A percentile compares a stretch with the other conserved stretches of the same genome.
Evolutionary conservation across 2,888 invertebrate genomes (phyloP).

Genomic region (Griposia aprilina): DNA sequence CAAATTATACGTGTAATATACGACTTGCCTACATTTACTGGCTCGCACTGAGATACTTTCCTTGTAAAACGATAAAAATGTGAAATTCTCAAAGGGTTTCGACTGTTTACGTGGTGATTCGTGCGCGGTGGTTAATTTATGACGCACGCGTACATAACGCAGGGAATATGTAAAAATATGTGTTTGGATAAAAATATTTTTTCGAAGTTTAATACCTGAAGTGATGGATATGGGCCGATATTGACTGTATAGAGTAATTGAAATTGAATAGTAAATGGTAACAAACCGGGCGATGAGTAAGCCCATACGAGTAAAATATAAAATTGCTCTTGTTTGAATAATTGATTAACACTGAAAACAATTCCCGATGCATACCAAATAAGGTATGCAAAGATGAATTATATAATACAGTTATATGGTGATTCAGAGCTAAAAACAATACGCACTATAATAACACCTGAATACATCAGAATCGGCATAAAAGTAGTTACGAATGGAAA

Average conservation of each 20-base stretch:
- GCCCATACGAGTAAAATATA: not conserved
- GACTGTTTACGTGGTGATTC: conserved; percentile 71
- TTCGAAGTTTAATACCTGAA: conserved; percentile 28
- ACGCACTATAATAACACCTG: not conserved
- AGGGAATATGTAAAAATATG: conserved; percentile 44
- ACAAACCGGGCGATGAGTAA: not conserved
- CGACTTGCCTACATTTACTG: conserved; percentile 65
- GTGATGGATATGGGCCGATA: conserved; percentile 45
- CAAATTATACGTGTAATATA: conserved; percentile 87
- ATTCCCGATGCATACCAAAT: not conserved
- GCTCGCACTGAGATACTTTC: conserved; percentile 77
- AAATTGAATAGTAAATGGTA: conserved; percentile 36
- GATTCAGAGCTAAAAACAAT: not conserved
- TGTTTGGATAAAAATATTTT: conserved; percentile 52
- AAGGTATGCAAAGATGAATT: not conserved
- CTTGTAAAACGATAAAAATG: conserved; percentile 82
- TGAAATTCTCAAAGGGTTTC: conserved; percentile 72
- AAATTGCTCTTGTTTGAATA: conserved; percentile 16
- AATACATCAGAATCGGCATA: conserved; percentile 5
- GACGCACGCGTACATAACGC: conserved; percentile 44
- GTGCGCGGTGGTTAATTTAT: conserved; percentile 69
- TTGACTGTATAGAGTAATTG: conserved; percentile 41
- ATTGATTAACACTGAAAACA: conserved; percentile 5
- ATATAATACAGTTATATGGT: not conserved
- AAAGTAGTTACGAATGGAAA: conserved; percentile 24